Percentiles rank a stretch among this genome's conserved stretches.
Evolutionary conservation across 2,113 vertebrate species (phyloP).

Genomic region (Madoqua kirkii): DNA sequence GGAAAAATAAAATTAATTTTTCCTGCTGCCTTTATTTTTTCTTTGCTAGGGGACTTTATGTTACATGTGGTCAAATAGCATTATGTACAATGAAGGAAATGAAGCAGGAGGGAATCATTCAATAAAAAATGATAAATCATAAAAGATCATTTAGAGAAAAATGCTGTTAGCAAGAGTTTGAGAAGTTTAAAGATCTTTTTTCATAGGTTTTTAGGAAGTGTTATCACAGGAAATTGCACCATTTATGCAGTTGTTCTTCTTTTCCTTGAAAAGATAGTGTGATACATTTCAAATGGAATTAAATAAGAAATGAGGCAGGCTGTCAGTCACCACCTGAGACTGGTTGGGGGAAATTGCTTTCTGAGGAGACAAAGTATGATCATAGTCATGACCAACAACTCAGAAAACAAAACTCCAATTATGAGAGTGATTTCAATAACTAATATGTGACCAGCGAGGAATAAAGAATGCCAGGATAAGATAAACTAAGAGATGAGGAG

Average conservation of each 20-base stretch:
- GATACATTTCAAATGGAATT: conserved; percentile 59
- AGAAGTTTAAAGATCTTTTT: conserved; percentile 45
- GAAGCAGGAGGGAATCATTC: conserved; percentile 60
- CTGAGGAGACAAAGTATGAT: not conserved
- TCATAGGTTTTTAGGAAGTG: conserved; percentile 54
- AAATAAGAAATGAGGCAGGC: conserved; percentile 51
- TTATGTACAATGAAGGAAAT: conserved; percentile 59
- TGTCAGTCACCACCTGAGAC: conserved; percentile 10
- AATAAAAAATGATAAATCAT: conserved; percentile 69
- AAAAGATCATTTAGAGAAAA: conserved; percentile 63
- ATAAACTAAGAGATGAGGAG: not conserved
- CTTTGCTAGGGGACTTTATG: conserved; percentile 37
- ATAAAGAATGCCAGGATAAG: not conserved
- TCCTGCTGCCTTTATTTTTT: conserved; percentile 46
- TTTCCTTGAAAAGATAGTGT: conserved; percentile 57
- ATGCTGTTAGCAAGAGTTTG: conserved; percentile 54
- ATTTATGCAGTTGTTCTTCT: conserved; percentile 38
- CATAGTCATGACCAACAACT: not conserved
- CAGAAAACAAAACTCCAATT: conserved; percentile 42
- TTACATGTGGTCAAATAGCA: conserved; percentile 47
- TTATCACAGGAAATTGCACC: conserved; percentile 54
- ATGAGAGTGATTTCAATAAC: not conserved
- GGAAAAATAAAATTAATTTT: conserved; percentile 54
- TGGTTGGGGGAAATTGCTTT: conserved; percentile 30
- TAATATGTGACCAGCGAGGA: not conserved